Evolutionary conservation across 2,797 vertebrate genomes (phyloP).

Genomic region (Rhincodon typus): DNA sequence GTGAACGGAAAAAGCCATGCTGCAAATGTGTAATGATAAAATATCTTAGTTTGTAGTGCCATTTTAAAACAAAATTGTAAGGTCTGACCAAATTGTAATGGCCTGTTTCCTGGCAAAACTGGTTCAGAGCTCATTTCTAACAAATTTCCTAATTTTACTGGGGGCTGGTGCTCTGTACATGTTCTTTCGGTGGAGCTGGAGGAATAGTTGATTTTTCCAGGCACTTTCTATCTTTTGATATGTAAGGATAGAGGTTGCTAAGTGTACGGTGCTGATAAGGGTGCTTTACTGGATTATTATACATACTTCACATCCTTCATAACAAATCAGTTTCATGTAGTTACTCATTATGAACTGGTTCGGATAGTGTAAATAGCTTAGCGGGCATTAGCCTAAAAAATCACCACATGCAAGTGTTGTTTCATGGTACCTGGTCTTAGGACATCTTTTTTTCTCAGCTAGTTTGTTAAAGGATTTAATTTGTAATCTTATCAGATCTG

Average conservation of each 20-base stretch:
- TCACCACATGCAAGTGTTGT: neutral
- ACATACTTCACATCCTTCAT: neutral
- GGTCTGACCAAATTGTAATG: neutral
- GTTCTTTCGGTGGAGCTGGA: neutral
- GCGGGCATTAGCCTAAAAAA: neutral
- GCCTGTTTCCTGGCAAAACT: neutral
- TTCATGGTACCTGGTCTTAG: too few species aligned
- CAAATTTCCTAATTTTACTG: neutral
- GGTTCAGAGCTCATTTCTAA: neutral
- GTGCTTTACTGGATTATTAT: neutral
- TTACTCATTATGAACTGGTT: neutral
- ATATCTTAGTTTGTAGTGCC: too few species aligned
- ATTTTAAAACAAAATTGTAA: neutral
- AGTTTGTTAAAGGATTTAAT: neutral
- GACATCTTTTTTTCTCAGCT: neutral
- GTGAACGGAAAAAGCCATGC: neutral
- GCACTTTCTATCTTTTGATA: neutral
- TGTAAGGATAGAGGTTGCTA: neutral
- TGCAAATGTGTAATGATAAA: neutral
- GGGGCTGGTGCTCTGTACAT: too few species aligned
- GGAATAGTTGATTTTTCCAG: neutral
- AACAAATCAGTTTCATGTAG: neutral
- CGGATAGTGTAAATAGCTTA: neutral
- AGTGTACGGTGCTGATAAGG: neutral
- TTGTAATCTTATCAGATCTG: too few species aligned